Base-by-base conservation (phyloP, 2,797 vertebrate genomes). In the Gallinago solitaria region DNA sequence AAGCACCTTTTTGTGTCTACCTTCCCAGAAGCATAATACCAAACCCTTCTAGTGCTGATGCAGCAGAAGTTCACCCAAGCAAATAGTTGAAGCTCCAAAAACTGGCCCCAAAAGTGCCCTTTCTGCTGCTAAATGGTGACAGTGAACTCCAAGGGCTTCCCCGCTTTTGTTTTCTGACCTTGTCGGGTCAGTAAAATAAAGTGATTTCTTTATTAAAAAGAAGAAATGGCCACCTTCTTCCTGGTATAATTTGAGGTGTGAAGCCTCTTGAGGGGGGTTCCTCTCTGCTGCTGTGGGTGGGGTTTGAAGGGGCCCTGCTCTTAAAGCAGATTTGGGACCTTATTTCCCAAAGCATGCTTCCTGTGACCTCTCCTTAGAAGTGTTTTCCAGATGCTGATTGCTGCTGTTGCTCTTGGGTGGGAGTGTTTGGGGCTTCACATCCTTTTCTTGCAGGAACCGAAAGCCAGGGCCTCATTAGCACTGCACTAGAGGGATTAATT, bases 61-160 rank as follows among this genome's bases (percentile, higher is more conserved):
- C 27, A 33, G 19, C 30, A 8, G 3, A 12, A n/a, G 33, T 28
- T 76, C 5, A 5, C 56, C 37, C 15, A 30, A 65, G 23, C 15
- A 35, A 64, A 28, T 35, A 30, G 1, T 10, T 12, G 3, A 12
- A 41, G 16, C 43, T 59, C 11, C 33, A 39, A 57, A 71, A 59
- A 20, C 5, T 20, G 4, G 11, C 4, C 1, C 7, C 2, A 9
- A 30, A n/a, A 24, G 25, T 5, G 33, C 6, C 3, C 13, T 41
- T 60, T 2, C 1, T 3, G 25, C 28, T 11, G 15, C 51, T 47
- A 2, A 47, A 12, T 9, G 37, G 3, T 12, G 51, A 24, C 8
- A 5, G 28, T 5, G 48, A 50, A 24, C 32, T 10, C 21, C 27
- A 28, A 61, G 21, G 27, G 9, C 35, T 41, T 80, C 41, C 41